Evolutionary conservation across 2,888 invertebrate genomes (phyloP).

Genomic region (Empis livida): DNA sequence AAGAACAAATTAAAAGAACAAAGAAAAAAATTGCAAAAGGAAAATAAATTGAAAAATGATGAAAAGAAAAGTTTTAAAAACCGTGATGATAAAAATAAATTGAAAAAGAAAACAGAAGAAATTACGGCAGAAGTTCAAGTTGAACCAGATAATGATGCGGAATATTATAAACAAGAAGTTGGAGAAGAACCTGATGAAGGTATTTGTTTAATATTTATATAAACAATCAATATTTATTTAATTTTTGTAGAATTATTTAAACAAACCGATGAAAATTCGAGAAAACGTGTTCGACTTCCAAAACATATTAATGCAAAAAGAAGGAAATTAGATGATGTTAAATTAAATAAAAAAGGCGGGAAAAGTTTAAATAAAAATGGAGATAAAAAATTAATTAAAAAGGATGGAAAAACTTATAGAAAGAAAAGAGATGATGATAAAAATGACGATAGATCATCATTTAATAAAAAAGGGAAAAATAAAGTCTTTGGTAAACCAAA

Average conservation of each 20-base stretch:
- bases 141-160: slow-evolving; percentile 58
- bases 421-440: not conserved
- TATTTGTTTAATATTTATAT: slow-evolving; percentile 21
- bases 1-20: slow-evolving; percentile 69
- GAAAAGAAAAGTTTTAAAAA: slow-evolving; percentile 35
- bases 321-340: not conserved
- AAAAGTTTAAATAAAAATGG: not conserved
- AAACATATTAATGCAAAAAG: slow-evolving; percentile 17
- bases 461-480: no score
- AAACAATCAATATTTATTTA: not conserved
- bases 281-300: slow-evolving; percentile 22
- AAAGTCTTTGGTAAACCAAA: no score
- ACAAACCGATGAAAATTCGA: slow-evolving; percentile 15
- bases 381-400: not conserved
- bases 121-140: slow-evolving; percentile 31
- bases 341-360: not conserved
- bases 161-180: slow-evolving; percentile 76
- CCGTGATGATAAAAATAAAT: slow-evolving; percentile 35
- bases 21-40: slow-evolving; percentile 60
- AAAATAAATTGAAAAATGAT: slow-evolving; percentile 56
- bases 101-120: slow-evolving; percentile 51
- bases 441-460: no score
- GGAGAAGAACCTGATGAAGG: slow-evolving; percentile 80
- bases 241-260: slow-evolving; percentile 24
- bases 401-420: not conserved